Base-by-base conservation (phyloP, 37 sponge, comb jelly and placozoan species). In the Ephydatia muelleri region DNA sequence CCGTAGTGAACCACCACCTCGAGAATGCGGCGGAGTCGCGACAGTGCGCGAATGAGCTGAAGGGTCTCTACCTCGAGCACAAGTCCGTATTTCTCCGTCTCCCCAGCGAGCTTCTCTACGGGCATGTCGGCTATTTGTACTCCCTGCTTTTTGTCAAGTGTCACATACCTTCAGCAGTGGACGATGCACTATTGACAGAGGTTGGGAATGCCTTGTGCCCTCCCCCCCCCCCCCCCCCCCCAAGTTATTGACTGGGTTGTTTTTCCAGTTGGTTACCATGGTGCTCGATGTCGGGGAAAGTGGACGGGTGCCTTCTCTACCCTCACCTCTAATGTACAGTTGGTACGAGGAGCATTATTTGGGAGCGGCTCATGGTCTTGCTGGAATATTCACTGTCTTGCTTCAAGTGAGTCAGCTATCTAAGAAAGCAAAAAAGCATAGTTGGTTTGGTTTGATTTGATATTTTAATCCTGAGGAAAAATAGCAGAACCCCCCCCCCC, bases 311-410 rank as follows among this genome's bases (percentile, higher is more conserved):
- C 36, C 83, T 14, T 30, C 33, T 68, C 26, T 86, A 16, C 35
- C 78, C 36, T 84, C 83, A 21, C 90, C 99, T 28, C 88, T 98
- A 29, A 85, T 94, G 89, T 98, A 92, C 89, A 89, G 89, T 11
- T 98, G 99, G 99, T 96, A 98, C 40, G 91, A 78, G 26, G 94
- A 88, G 67, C 85, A 90, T 40, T 98, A 98, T 84, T 43, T 96
- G 38, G 99, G 99, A 75, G 99, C 97, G 57, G 99, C 99, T 0
- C 99, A 98, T 87, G 99, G 99, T 3, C 73, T 96, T 23, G 85
- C 91, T 35, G 99, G 99, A 14, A 98, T 98, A 23, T 67, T 92
- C 27, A 81, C 85, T 36, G 49, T 91, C 2, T 79, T 98, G 36
- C 75, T 98, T 35, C 91, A 96, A 84, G 95, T 92, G 48, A 3